phyloP scores from a whole-genome alignment of 2,888 invertebrate genomes.

The Caenorhabditis sp. region DNA sequence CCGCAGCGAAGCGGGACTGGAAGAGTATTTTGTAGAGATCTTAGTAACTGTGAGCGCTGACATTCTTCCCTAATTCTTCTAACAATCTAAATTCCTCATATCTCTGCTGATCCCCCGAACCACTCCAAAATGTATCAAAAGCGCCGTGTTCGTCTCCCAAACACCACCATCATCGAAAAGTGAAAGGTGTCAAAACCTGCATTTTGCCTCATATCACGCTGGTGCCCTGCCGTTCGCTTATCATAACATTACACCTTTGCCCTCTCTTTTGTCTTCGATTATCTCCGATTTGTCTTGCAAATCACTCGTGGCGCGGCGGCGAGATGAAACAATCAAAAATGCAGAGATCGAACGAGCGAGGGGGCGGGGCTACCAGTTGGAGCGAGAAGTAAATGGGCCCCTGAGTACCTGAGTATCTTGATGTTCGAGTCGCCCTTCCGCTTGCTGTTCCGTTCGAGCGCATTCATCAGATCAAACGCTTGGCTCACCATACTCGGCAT shows the following conservation, averaged over 20 bases:
- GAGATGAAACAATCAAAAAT: conserved; percentile 17
- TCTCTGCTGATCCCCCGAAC: too few species aligned
- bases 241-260: conserved; percentile 46
- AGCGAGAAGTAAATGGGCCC: background rate
- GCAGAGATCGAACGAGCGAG: conserved; percentile 13
- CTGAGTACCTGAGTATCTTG: conserved; percentile 46
- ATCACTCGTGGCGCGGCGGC: background rate
- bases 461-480: conserved; percentile 50
- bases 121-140: too few species aligned
- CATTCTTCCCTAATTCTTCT: too few species aligned
- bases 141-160: too few species aligned
- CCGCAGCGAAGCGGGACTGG: conserved; percentile 70
- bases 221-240: conserved; percentile 2
- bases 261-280: conserved; percentile 20
- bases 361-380: background rate
- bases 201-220: conserved; percentile 12
- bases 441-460: conserved; percentile 35
- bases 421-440: conserved; percentile 30
- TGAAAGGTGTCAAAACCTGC: conserved; percentile 19
- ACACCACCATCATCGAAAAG: too few species aligned
- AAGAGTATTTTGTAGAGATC: conserved; percentile 16
- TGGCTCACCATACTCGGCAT: conserved; percentile 47
- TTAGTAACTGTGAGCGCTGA: too few species aligned
- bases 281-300: conserved; percentile 13
- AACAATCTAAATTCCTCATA: too few species aligned